Evolutionary conservation across 2,888 invertebrate genomes (phyloP), one percentile per base, ranked within the genome.

Genomic region (Romanomermis culicivorax): DNA sequence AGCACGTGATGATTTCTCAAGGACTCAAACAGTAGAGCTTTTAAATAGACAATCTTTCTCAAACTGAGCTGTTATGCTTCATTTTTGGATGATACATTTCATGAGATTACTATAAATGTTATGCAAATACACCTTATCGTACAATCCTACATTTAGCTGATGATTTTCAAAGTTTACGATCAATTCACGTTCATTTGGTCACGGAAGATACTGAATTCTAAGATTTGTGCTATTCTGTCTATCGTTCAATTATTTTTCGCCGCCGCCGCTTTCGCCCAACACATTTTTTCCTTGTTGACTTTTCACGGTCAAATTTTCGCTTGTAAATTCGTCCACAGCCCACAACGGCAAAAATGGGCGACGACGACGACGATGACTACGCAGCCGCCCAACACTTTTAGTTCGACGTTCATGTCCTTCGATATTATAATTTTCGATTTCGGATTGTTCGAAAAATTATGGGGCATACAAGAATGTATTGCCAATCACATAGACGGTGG

Each of bases 401-500:
- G n/a, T n/a, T n/a, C n/a, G n/a, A n/a, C n/a, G n/a, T 45, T 17
- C 47, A n/a, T 45, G 23, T 7, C 14, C 7, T 45, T 23, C 4
- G 47, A 45, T 45, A 45, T 45, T n/a, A 26, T 11, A 20, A 29
- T 51, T 43, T 43, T 14, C 24, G 63, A 63, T 53, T 63, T 63
- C 55, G 62, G 63, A 7, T 59, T 64, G 2, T 63, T 64, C 54
- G 62, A 63, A 54, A 61, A 61, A 50, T 54, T 63, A 23, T 49
- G 50, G 50, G 50, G 50, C 29, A 62, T 63, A 47, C 58, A 63
- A 59, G 62, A 63, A 56, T 64, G 64, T 55, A 63, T 64, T 25
- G 64, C 64, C 17, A 64, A 64, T 56, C 63, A 64, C 49, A 54
- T 64, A 24, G 64, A 64, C 50, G 64, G 64, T 7, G 64, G 56